Conservation (phyloP, 92 coral and sea anemone genomes). For the Phenganax marumi region DNA sequence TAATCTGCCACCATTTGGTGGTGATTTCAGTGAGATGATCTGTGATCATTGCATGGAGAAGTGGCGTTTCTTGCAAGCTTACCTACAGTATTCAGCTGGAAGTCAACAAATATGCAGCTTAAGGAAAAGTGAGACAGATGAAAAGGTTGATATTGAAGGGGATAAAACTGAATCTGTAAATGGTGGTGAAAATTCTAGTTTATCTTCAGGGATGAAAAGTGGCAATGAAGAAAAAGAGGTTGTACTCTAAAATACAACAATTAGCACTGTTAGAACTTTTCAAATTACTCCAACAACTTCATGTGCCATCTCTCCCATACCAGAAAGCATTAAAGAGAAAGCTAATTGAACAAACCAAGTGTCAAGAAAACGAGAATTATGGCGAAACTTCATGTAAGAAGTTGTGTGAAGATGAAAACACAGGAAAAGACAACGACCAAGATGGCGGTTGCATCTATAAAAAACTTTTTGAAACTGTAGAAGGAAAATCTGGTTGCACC, state of each 20-base stretch:
- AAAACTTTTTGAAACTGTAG: slow-evolving; percentile 10
- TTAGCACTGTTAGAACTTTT: background rate
- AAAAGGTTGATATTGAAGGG: slow-evolving; percentile 55
- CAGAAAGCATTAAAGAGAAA: slow-evolving; percentile 19
- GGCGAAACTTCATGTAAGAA: slow-evolving; percentile 16
- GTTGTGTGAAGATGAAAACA: slow-evolving; percentile 25
- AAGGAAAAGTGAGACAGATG: slow-evolving; percentile 56
- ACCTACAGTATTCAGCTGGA: slow-evolving; percentile 69
- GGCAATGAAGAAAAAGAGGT: background rate
- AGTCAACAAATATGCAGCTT: slow-evolving; percentile 73
- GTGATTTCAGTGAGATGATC: slow-evolving; percentile 92
- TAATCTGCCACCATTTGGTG: slow-evolving; percentile 76
- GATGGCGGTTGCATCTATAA: slow-evolving; percentile 5
- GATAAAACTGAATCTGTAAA: background rate
- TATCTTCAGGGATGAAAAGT: background rate
- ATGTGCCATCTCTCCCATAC: background rate
- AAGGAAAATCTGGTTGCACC: slow-evolving; percentile 47
- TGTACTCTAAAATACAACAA: background rate
- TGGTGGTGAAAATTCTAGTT: too few species aligned
- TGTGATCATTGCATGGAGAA: slow-evolving; percentile 85
- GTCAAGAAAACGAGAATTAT: background rate
- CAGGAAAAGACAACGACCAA: slow-evolving; percentile 9
- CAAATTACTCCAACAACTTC: background rate
- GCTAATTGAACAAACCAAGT: background rate
- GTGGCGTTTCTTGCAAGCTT: slow-evolving; percentile 78